phyloP scores from a whole-genome alignment of 2,113 vertebrate species.

The Illadopsis cleaveri region DNA sequence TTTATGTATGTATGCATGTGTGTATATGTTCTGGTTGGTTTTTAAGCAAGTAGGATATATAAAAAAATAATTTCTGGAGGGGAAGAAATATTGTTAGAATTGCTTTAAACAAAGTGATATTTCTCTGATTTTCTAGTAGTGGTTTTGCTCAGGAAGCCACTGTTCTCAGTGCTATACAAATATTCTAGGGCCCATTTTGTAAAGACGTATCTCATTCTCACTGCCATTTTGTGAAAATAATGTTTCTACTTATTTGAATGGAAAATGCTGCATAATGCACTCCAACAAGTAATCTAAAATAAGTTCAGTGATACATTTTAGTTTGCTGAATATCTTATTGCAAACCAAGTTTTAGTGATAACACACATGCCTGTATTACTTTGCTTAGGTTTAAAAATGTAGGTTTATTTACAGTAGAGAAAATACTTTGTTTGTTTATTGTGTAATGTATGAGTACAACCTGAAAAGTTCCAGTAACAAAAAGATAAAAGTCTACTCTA shows the following conservation, averaged over 20 bases:
- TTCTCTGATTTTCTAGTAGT: not conserved
- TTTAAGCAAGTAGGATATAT: not conserved
- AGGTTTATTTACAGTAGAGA: constrained; percentile 31
- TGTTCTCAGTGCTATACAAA: not conserved
- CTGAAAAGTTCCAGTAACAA: not conserved
- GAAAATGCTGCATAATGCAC: not conserved
- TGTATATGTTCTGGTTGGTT: not conserved
- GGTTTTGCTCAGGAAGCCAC: not conserved
- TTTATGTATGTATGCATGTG: fast-evolving
- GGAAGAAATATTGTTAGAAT: not conserved
- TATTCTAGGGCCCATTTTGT: not conserved
- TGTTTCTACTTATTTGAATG: not conserved
- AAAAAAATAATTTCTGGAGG: not conserved
- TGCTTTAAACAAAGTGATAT: not conserved
- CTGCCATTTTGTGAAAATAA: not conserved
- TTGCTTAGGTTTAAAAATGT: constrained; percentile 1
- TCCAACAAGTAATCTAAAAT: not conserved
- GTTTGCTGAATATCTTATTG: not conserved
- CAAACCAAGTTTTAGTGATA: not conserved
- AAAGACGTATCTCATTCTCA: not conserved
- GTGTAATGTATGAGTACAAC: not conserved
- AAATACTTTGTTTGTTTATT: not conserved
- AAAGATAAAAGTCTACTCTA: not conserved
- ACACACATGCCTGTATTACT: not conserved
- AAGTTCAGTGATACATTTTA: not conserved